Percentiles rank a stretch among this genome's conserved stretches.
Conservation (phyloP, 2,888 invertebrate genomes). For the Ichneumon xanthorius region DNA sequence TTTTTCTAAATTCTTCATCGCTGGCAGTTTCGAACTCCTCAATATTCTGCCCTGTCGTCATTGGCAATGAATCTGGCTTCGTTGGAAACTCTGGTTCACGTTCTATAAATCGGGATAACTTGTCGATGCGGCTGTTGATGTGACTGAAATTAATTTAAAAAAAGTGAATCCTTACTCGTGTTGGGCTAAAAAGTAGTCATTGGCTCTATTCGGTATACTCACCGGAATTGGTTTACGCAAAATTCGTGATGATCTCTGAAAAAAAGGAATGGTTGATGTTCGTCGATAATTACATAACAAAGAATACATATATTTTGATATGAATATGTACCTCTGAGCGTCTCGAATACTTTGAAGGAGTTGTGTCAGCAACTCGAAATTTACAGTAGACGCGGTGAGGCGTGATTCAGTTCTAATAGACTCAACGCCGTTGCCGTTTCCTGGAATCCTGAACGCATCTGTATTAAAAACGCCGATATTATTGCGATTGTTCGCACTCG, state of each 20-base stretch:
- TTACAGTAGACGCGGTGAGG: not conserved
- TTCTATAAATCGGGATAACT: not conserved
- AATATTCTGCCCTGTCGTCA: constrained; percentile 13
- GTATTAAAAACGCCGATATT: not conserved
- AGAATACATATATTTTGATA: not conserved
- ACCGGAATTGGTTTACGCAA: constrained; percentile 28
- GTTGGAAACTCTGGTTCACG: constrained; percentile 16
- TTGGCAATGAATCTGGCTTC: constrained; percentile 22
- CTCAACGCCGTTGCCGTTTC: not conserved
- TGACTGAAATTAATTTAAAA: not conserved
- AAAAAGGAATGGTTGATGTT: not conserved
- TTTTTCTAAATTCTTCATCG: constrained; percentile 24
- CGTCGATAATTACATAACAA: not conserved
- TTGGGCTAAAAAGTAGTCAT: not conserved
- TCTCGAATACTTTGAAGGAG: constrained; percentile 15
- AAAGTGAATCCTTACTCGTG: not conserved
- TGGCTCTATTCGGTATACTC: not conserved
- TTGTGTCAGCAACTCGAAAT: constrained; percentile 16
- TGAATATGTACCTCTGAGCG: not conserved
- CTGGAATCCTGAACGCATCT: not conserved
- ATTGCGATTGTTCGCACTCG: constrained; percentile 7
- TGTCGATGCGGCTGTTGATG: constrained; percentile 28
- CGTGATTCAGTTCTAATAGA: not conserved
- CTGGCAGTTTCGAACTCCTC: constrained; percentile 13
- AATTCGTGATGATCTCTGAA: constrained; percentile 33